These are phyloP conservation scores for Semibalanus balanoides DNA, from an alignment of 1,140 invertebrate genomes.

Conservation along the genomic window DNA sequence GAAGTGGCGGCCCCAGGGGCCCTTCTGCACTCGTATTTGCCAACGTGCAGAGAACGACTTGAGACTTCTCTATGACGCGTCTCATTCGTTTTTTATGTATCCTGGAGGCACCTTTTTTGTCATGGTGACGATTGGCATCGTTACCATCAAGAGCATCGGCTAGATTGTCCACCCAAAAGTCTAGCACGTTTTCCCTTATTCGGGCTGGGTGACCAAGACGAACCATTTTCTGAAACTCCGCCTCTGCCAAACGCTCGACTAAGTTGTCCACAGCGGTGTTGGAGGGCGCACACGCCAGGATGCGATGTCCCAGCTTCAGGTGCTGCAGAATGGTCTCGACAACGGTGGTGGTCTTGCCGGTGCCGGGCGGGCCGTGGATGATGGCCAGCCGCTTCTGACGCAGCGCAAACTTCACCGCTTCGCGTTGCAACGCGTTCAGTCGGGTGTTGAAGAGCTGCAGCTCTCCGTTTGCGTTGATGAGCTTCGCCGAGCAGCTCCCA, in stretches of 20 bases:
- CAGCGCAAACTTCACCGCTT: too few relatives aligned
- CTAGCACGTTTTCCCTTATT: conserved; percentile 34
- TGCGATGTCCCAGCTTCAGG: conserved; percentile 4
- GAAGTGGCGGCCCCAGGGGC: conserved; percentile 31
- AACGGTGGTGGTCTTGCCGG: conserved; percentile 86
- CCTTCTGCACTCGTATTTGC: conserved; percentile 36
- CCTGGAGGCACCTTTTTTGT: too few relatives aligned
- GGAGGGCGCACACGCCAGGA: conserved; percentile 21
- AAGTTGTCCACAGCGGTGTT: conserved; percentile 21
- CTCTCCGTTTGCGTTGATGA: conserved; percentile 38
- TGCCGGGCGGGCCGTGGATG: conserved; percentile 86
- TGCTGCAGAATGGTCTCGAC: conserved; percentile 68
- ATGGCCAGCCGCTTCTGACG: conserved; percentile 28
- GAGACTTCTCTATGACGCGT: too few relatives aligned
- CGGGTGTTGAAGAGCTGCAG: too few relatives aligned
- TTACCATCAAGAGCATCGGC: too few relatives aligned
- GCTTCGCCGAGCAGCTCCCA: conserved; percentile 55
- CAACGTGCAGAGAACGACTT: conserved; percentile 36
- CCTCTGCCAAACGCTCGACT: conserved; percentile 14
- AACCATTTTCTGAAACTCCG: conserved; percentile 28
- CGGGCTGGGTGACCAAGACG: conserved; percentile 45
- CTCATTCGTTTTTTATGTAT: too few relatives aligned
- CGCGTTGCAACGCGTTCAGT: too few relatives aligned
- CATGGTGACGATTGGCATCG: too few relatives aligned
- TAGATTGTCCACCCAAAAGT: conserved; percentile 33